Conservation (phyloP, 1,140 invertebrate species). For the Steinernema feltiae region DNA sequence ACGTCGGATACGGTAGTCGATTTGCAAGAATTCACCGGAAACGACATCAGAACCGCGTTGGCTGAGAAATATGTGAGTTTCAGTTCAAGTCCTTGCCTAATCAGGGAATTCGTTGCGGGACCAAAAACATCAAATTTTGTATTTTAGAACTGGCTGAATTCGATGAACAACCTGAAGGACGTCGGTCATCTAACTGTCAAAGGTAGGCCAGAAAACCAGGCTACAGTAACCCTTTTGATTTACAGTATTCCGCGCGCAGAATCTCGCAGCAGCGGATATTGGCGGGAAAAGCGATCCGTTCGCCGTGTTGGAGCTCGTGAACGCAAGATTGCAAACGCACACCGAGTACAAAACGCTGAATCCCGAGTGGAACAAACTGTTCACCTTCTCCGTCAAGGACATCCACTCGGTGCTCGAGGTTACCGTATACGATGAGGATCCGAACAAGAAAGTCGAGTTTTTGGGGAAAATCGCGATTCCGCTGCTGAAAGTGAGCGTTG, state of each 20-base stretch:
- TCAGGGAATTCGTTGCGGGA: background rate
- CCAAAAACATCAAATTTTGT: background rate
- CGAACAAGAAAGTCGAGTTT: conserved; percentile 95
- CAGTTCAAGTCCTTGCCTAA: background rate
- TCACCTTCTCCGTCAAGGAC: conserved; percentile 96
- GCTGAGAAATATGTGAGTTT: conserved; percentile 70
- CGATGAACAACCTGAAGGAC: conserved; percentile 72
- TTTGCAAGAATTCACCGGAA: conserved; percentile 42
- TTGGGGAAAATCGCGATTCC: conserved; percentile 87
- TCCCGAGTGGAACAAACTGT: conserved; percentile 96
- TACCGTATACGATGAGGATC: conserved; percentile 96
- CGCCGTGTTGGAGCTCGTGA: conserved; percentile 88
- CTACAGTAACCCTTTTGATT: background rate
- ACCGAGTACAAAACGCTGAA: conserved; percentile 95
- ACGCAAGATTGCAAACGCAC: conserved; percentile 87
- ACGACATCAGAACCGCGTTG: conserved; percentile 62
- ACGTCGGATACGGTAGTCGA: conserved; percentile 57
- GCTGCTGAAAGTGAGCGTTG: conserved; percentile 63
- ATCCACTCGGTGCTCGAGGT: conserved; percentile 90
- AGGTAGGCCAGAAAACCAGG: conserved; percentile 42
- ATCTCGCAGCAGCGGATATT: conserved; percentile 79
- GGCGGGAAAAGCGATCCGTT: conserved; percentile 86
- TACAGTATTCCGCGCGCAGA: conserved; percentile 74
- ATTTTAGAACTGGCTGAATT: conserved; percentile 65
- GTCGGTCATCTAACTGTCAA: conserved; percentile 82